Conservation (phyloP, 2,797 vertebrate genomes). For the Bovichtus variegatus region DNA sequence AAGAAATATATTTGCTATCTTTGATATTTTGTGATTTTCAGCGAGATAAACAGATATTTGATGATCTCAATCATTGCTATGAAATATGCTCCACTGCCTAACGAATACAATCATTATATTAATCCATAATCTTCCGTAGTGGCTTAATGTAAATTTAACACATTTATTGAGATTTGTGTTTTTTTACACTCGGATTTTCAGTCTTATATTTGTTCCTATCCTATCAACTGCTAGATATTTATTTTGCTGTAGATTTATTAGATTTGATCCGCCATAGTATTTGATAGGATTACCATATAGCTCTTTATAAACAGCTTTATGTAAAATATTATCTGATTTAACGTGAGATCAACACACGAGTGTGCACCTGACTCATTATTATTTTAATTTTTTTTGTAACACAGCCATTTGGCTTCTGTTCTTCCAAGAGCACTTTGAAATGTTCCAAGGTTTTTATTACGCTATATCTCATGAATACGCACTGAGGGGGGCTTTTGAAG, state of each 20-base stretch:
- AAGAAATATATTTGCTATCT: not conserved
- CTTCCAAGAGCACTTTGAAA: not conserved
- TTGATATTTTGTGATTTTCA: not conserved
- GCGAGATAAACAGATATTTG: not conserved
- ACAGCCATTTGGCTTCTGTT: constrained; percentile 22
- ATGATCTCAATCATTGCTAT: not conserved
- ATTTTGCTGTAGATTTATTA: not conserved
- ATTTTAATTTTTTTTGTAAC: constrained; percentile 35
- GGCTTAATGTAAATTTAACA: not conserved
- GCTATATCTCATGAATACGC: constrained; percentile 20
- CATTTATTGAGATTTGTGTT: not conserved
- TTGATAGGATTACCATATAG: constrained; percentile 8
- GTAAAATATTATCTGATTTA: constrained; percentile 30
- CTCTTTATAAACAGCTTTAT: constrained; percentile 12
- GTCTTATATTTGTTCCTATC: not conserved
- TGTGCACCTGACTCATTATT: constrained; percentile 24
- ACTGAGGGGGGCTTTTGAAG: constrained; percentile 6
- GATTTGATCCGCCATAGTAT: not conserved
- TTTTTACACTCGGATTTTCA: not conserved
- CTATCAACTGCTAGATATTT: not conserved
- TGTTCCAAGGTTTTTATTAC: constrained; percentile 14
- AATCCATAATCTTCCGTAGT: not conserved
- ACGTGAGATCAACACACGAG: not conserved
- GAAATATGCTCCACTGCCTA: not conserved
- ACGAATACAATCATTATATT: not conserved